phyloP scores from a whole-genome alignment of 2,888 invertebrate genomes.

The Alviniconcha strummeri region DNA sequence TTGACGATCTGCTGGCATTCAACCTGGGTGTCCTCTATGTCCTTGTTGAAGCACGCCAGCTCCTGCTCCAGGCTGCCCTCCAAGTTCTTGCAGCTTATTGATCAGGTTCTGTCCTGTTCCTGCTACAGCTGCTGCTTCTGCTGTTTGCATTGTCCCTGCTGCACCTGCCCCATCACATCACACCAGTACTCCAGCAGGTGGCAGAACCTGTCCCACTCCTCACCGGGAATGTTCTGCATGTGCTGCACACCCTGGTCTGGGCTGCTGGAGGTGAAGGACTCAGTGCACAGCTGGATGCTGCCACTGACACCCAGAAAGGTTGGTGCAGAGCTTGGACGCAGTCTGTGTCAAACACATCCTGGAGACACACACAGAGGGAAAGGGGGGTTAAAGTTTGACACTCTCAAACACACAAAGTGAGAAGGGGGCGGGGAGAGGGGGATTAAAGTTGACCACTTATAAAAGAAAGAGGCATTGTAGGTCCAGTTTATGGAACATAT shows the following conservation, averaged over 20 bases:
- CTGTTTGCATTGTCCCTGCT: slow-evolving; percentile 34
- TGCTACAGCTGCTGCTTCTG: not conserved
- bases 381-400: too few species aligned
- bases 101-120: slow-evolving; percentile 39
- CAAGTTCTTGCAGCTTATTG: slow-evolving; percentile 57
- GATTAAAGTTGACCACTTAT: too few species aligned
- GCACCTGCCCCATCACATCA: slow-evolving; percentile 50
- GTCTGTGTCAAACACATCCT: slow-evolving; percentile 42
- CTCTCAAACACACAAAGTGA: too few species aligned
- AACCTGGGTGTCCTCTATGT: slow-evolving; percentile 79
- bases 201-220: slow-evolving; percentile 65
- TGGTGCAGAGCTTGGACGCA: slow-evolving; percentile 39
- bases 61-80: slow-evolving; percentile 75
- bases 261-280: slow-evolving; percentile 65
- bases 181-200: slow-evolving; percentile 66
- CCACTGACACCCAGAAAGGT: slow-evolving; percentile 21
- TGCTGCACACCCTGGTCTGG: slow-evolving; percentile 36
- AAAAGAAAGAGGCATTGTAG: too few species aligned
- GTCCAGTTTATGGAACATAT: too few species aligned
- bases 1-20: slow-evolving; percentile 76
- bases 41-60: slow-evolving; percentile 77
- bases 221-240: slow-evolving; percentile 61
- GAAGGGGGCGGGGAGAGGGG: too few species aligned
- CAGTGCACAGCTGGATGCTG: slow-evolving; percentile 71
- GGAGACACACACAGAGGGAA: not conserved